Evolutionary conservation across 2,113 vertebrate species (phyloP), one percentile per base, ranked within the genome.

Genomic region (Lipophrys pholis): DNA sequence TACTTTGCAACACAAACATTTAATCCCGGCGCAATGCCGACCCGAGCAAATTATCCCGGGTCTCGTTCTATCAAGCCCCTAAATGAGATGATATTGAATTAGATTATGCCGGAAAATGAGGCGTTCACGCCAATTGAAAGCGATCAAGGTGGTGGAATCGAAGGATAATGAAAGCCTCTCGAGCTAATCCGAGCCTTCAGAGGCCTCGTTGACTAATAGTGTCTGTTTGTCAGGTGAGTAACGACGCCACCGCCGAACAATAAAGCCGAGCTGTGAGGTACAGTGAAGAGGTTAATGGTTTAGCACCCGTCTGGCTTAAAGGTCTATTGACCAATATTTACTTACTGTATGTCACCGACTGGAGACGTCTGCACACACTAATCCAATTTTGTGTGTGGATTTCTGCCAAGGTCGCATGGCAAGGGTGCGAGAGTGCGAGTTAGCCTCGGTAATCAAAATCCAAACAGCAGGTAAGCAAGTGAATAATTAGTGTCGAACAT

Each of bases 81-180:
- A 87, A 91, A 91, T 90, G 85, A 91, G 88, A 87, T 88, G 89
- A 87, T 89, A 87, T 87, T 89, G 89, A 90, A 91, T 91, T 89
- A 91, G 90, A 90, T 91, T 87, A 90, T 77, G 63, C 71, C 59
- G 4, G 84, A 90, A 91, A 92, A 91, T 91, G 84, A 90, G 88
- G 78, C 79, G 90, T 91, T 91, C 87, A 82, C 74, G 63, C 88
- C 91, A 88, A 86, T 84, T 86, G 87, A 87, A 91, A 81, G 87
- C 83, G 89, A 91, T 91, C 87, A 87, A 84, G 87, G 84, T 85
- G 81, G 80, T 70, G 82, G 81, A 85, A 89, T 90, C 74, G 69
- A 82, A 79, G 82, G 68, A 75, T 90, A 88, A 91, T 91, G 85
- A 87, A 90, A 89, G 71, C 71, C 78, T 73, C 66, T 16, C 58